Conservation (phyloP, 2,797 vertebrate genomes). For the Falco columbarius region DNA sequence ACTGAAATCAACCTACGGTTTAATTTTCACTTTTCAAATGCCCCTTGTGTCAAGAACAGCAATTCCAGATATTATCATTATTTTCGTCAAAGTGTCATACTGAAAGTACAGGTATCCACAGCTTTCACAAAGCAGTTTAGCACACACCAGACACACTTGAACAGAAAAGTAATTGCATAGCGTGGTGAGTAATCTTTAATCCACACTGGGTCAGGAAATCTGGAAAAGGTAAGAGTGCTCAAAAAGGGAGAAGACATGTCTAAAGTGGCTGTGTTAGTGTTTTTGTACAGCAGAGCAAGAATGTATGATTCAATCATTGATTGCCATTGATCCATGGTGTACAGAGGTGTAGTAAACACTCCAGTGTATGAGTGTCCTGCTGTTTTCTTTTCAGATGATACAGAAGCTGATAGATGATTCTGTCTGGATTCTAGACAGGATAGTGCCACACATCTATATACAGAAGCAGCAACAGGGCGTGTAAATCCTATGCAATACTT, state of each 20-base stretch:
- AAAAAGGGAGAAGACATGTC: neutral
- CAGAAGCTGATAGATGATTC: neutral
- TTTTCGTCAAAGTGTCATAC: neutral
- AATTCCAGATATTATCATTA: neutral
- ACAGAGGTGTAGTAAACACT: neutral
- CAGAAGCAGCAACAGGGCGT: neutral
- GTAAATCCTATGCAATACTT: neutral
- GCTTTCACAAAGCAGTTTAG: neutral
- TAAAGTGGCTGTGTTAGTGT: neutral
- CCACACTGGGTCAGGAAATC: neutral
- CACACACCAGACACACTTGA: neutral
- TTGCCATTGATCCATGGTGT: neutral
- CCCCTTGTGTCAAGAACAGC: neutral
- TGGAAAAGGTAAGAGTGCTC: neutral
- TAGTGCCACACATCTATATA: neutral
- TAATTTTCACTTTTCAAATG: conserved; percentile 6
- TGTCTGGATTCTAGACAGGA: neutral
- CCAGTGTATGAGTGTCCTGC: neutral
- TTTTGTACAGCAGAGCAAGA: neutral
- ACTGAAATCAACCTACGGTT: neutral
- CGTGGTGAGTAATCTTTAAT: neutral
- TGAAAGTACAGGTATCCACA: neutral
- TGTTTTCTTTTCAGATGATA: neutral
- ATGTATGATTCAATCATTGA: neutral
- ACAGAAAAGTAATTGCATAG: neutral